These are phyloP conservation scores for Nematopogon swammerdamellus DNA, from an alignment of 2,888 invertebrate genomes.

Conservation along the genomic window DNA sequence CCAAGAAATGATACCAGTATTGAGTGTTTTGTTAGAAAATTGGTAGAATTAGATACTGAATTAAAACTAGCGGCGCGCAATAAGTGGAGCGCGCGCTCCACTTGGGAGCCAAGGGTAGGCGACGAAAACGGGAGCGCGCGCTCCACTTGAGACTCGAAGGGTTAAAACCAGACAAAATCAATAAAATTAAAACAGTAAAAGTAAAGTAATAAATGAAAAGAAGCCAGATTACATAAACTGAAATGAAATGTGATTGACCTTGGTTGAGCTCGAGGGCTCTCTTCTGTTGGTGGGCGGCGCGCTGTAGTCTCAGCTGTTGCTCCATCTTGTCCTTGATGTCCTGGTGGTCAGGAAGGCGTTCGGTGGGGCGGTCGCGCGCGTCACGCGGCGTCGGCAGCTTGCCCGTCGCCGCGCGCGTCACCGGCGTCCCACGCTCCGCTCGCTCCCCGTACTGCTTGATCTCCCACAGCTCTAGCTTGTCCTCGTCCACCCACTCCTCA, in stretches of 20 bases:
- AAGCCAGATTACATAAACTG: no score
- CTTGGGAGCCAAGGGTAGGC: no score
- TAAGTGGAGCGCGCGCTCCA: no score
- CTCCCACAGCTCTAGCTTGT: slow-evolving; percentile 94
- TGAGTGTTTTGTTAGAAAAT: no score
- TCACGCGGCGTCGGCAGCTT: slow-evolving; percentile 53
- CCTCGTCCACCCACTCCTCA: slow-evolving; percentile 96
- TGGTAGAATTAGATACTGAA: no score
- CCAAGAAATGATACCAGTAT: no score
- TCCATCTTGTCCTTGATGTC: slow-evolving; percentile 90
- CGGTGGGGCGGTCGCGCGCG: slow-evolving; percentile 27
- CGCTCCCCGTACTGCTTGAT: slow-evolving; percentile 89
- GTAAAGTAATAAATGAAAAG: no score
- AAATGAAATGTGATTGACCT: slow-evolving; percentile 32
- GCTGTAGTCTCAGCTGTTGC: slow-evolving; percentile 81
- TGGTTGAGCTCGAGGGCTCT: slow-evolving; percentile 66
- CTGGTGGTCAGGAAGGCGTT: slow-evolving; percentile 61
- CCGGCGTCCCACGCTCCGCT: slow-evolving; percentile 67
- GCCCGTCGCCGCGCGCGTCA: slow-evolving; percentile 79
- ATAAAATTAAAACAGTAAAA: no score
- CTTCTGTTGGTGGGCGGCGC: slow-evolving; percentile 88
- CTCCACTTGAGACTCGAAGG: no score
- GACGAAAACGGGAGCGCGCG: no score
- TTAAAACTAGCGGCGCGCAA: no score
- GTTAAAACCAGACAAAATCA: no score